Conservation (phyloP, 2,797 vertebrate species). For the Tapirus indicus region DNA sequence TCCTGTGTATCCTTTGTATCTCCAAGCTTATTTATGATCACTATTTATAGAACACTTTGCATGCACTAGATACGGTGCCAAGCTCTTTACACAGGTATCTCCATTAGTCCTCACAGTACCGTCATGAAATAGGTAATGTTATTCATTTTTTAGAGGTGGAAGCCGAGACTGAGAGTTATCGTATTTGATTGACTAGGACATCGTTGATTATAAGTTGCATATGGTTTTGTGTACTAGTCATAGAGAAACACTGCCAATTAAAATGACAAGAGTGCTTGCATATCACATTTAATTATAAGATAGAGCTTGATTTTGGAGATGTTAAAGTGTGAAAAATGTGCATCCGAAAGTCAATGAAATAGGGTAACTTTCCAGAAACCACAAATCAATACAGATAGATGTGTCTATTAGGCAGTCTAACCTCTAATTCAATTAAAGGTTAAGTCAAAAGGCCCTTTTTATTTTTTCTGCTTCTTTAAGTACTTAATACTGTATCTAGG, state of each 20-base stretch:
- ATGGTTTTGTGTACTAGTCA: background rate
- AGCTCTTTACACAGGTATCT: background rate
- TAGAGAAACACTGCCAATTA: background rate
- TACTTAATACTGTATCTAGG: background rate
- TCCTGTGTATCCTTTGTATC: background rate
- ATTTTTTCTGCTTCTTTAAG: background rate
- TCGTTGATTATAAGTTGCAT: background rate
- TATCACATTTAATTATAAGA: background rate
- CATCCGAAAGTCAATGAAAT: background rate
- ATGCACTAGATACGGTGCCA: background rate
- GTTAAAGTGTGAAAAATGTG: background rate
- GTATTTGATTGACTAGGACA: background rate
- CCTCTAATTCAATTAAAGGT: background rate
- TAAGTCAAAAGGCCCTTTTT: background rate
- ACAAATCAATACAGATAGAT: background rate
- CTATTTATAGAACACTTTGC: background rate
- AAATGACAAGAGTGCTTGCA: background rate
- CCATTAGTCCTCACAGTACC: background rate
- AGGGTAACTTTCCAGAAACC: background rate
- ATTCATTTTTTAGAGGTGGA: background rate
- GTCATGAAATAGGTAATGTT: background rate
- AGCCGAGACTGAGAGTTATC: background rate
- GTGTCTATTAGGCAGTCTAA: background rate
- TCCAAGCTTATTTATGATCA: background rate
- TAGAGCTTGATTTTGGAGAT: background rate